These are phyloP conservation scores for Hippopotamus amphibius DNA, from an alignment of 2,113 vertebrate genomes.

Conservation along the genomic window DNA sequence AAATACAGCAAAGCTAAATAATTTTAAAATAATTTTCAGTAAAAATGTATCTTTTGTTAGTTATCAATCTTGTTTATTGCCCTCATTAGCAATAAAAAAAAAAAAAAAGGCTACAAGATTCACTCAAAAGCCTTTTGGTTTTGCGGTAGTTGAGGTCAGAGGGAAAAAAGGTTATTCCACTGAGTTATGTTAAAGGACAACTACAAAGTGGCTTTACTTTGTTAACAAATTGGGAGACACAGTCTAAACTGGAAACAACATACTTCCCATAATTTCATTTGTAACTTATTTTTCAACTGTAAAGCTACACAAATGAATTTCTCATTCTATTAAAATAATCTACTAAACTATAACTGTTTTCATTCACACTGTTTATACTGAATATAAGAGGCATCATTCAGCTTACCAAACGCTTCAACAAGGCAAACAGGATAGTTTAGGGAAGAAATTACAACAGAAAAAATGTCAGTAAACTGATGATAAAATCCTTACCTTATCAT, in stretches of 20 bases:
- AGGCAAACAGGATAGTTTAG: not conserved
- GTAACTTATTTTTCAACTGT: conserved; percentile 60
- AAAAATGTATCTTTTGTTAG: not conserved
- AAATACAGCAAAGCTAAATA: conserved; percentile 14
- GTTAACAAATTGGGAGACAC: not conserved
- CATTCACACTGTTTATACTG: not conserved
- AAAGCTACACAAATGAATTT: conserved; percentile 9
- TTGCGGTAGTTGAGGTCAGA: not conserved
- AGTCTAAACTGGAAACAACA: not conserved
- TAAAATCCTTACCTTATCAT: conserved; percentile 94
- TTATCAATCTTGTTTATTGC: conserved; percentile 15
- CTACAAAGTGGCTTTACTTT: not conserved
- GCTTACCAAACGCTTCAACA: not conserved
- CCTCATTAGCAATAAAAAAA: not conserved
- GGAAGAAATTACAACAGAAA: not conserved
- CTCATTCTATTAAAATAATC: not conserved
- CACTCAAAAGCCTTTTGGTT: not conserved
- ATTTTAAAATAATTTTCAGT: conserved; percentile 17
- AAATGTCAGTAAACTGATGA: not conserved
- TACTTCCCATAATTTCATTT: not conserved
- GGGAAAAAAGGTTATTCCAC: not conserved
- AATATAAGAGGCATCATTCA: not conserved
- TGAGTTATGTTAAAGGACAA: conserved; percentile 7
- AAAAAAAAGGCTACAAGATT: not conserved
- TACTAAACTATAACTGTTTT: not conserved